Evolutionary conservation across 2,113 vertebrate genomes (phyloP), one percentile per base, ranked within the genome.

Genomic region (Litocranius walleri): DNA sequence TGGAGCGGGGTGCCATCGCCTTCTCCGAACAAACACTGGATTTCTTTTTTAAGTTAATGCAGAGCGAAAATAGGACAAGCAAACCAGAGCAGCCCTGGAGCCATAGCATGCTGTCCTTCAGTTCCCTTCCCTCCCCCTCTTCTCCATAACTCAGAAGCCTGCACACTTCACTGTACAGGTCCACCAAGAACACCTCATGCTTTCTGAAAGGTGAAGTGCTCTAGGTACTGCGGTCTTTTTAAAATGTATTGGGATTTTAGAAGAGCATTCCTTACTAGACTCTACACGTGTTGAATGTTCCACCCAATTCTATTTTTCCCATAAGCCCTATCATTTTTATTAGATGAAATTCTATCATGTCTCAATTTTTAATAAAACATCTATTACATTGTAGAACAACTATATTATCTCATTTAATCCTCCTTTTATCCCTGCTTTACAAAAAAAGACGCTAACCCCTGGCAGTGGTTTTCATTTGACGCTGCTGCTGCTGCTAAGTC

Each of bases 271-370:
- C 61, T 95, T 94, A 88, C 88, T 97, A 71, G 40, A 95, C 36
- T 56, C 33, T 30, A 89, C 56, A 82, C 48, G 25, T 84, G 19
- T 83, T 94, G 56, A 95, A 36, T 90, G 21, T 56, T 85, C 67
- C 33, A 92, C 88, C 67, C 93, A 91, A 57, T 90, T 91, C 64
- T 62, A 48, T 88, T 97, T 97, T 88, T 93, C 89, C 86, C 77
- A 74, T 27, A 93, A 97, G 86, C 21, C 33, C 11, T 3, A 36
- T 85, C 19, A 92, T 59, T 96, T 97, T 91, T 95, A 92, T 52
- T 97, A 78, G 86, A 89, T 94, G 82, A 91, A 97, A 97, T 91
- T 83, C 85, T 95, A 78, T 27, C 85, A 85, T 71, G 33, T 82
- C 54, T 92, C 52, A 9, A 33, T 52, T 95, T 86, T 95, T 77